Evolutionary conservation across 2,797 vertebrate genomes (phyloP).

Genomic region (Hyperoplus immaculatus): DNA sequence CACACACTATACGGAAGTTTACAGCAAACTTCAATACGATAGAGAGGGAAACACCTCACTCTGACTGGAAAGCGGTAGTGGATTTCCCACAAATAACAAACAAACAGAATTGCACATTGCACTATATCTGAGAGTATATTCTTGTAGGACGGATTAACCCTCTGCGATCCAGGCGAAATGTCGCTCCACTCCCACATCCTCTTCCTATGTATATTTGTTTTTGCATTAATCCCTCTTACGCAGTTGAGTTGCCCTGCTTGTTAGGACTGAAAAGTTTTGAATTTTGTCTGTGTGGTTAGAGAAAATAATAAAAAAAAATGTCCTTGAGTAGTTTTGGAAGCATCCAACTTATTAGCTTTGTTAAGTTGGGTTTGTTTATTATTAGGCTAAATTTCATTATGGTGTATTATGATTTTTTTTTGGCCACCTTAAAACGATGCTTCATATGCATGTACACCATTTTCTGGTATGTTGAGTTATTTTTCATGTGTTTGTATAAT

Average conservation of each 20-base stretch:
- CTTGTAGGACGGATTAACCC: not conserved
- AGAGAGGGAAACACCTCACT: not conserved
- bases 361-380: not conserved
- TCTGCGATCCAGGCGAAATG: constrained; percentile 9
- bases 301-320: not conserved
- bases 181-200: constrained; percentile 6
- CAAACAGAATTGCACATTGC: not conserved
- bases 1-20: constrained; percentile 2
- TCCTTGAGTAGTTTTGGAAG: not conserved
- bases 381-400: not conserved
- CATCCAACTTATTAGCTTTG: not conserved
- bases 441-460: not conserved
- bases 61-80: not conserved
- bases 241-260: not conserved
- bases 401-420: not conserved
- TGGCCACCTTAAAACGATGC: not conserved
- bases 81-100: not conserved
- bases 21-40: not conserved
- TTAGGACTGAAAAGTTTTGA: not conserved
- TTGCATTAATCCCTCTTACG: constrained; percentile 8
- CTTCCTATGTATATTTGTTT: constrained; percentile 15
- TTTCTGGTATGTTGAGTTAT: not conserved
- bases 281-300: not conserved
- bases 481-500: not conserved
- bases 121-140: not conserved